A percentile compares a stretch with the other conserved stretches of the same genome.
These are phyloP conservation scores for Limanda limanda DNA, from an alignment of 2,113 vertebrate species.

Conservation along the genomic window DNA sequence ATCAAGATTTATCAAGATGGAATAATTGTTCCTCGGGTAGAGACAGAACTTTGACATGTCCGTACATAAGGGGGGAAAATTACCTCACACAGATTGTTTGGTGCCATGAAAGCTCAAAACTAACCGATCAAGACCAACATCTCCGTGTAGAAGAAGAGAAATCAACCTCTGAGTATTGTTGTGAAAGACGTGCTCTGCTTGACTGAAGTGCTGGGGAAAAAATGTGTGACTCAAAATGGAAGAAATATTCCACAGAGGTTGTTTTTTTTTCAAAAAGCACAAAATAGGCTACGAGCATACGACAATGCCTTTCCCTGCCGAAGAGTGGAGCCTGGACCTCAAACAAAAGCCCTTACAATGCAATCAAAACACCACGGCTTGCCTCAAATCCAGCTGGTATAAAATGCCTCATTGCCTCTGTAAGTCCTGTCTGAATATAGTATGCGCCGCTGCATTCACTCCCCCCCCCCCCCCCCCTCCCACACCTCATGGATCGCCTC, in stretches of 20 bases:
- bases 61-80: not conserved
- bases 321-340: conserved; percentile 33
- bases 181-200: not conserved
- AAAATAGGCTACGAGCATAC: conserved; percentile 8
- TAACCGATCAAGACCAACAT: not conserved
- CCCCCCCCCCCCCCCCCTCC: not conserved
- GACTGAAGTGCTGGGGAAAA: conserved; percentile 16
- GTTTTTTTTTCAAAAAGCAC: conserved; percentile 13
- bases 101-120: conserved; percentile 22
- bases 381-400: conserved; percentile 55
- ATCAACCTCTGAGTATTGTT: conserved; percentile 10
- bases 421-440: conserved; percentile 45
- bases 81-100: not conserved
- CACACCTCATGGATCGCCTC: conserved; percentile 11
- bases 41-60: not conserved
- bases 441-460: not conserved
- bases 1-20: conserved; percentile 41
- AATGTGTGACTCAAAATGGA: not conserved
- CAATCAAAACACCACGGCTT: conserved; percentile 54
- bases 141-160: conserved; percentile 2
- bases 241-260: conserved; percentile 12
- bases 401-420: conserved; percentile 58
- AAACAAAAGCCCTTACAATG: conserved; percentile 55
- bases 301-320: not conserved
- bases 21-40: conserved; percentile 35